These are phyloP conservation scores for Lasioglossum marginatum DNA, from an alignment of 2,888 invertebrate species.

Conservation along the genomic window DNA sequence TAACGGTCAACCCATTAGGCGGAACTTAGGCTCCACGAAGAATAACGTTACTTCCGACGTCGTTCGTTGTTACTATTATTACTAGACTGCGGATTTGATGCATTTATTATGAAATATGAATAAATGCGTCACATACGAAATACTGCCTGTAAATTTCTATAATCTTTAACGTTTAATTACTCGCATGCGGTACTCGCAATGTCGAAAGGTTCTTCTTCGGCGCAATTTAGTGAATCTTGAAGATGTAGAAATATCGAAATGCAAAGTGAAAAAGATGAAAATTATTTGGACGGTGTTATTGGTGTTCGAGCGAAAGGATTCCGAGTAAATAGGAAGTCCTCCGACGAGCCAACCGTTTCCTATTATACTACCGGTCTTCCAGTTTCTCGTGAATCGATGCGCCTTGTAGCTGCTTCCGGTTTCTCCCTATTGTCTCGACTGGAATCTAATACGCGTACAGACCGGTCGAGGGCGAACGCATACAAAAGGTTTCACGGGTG, in stretches of 20 bases:
- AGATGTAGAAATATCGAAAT: not conserved
- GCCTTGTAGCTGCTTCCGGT: slow-evolving; percentile 12
- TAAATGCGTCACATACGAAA: too few species aligned
- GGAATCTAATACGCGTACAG: slow-evolving; percentile 40
- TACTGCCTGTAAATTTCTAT: too few species aligned
- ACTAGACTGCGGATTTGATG: too few species aligned
- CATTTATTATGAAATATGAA: too few species aligned
- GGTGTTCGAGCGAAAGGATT: not conserved
- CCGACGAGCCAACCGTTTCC: slow-evolving; percentile 13
- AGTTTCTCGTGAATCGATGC: slow-evolving; percentile 22
- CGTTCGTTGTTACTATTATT: too few species aligned
- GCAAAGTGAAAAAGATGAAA: not conserved
- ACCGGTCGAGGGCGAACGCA: not conserved
- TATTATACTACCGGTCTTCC: slow-evolving; percentile 9
- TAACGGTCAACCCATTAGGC: too few species aligned
- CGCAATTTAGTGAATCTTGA: too few species aligned
- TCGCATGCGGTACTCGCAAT: too few species aligned
- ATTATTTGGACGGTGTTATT: not conserved
- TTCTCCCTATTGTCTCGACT: slow-evolving; percentile 23
- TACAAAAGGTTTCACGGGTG: slow-evolving; percentile 32
- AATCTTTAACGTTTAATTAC: too few species aligned
- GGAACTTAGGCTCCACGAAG: too few species aligned
- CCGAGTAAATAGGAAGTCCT: slow-evolving; percentile 3
- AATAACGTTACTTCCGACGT: too few species aligned
- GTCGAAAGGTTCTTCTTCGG: too few species aligned